phyloP scores from a whole-genome alignment of 2,797 vertebrate genomes.

The Discoglossus pictus region DNA sequence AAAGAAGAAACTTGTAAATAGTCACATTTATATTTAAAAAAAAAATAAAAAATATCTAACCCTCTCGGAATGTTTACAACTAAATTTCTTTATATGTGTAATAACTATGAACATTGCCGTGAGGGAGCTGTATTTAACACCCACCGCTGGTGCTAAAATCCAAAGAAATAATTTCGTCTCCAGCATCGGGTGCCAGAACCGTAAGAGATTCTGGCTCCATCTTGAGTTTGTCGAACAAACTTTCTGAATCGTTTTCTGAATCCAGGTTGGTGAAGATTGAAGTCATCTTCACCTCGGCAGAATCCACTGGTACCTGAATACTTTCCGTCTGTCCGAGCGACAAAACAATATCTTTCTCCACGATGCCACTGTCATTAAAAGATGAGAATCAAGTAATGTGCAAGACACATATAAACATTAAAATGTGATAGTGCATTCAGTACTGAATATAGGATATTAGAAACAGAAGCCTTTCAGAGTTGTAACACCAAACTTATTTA shows the following conservation, averaged over 20 bases:
- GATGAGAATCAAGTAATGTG: too few species aligned
- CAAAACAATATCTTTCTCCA: conserved; percentile 88
- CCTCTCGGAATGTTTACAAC: too few species aligned
- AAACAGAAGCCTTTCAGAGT: too few species aligned
- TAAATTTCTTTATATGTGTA: too few species aligned
- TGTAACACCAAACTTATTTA: too few species aligned
- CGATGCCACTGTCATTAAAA: conserved; percentile 80
- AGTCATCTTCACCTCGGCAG: conserved; percentile 78
- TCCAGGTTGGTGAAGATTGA: conserved; percentile 76
- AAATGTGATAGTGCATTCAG: too few species aligned
- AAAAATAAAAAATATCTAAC: too few species aligned
- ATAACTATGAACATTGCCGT: too few species aligned
- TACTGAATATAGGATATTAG: too few species aligned
- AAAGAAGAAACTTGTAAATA: too few species aligned
- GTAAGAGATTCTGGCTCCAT: conserved; percentile 86
- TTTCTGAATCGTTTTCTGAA: conserved; percentile 66
- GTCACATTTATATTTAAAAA: too few species aligned
- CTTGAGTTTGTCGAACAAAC: conserved; percentile 90
- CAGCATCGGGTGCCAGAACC: conserved; percentile 90
- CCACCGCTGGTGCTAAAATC: conserved; percentile 86
- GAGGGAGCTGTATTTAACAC: conserved; percentile 55
- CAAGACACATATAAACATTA: too few species aligned
- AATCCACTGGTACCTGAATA: conserved; percentile 71
- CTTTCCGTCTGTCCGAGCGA: conserved; percentile 91
- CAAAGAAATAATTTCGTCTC: conserved; percentile 89